A percentile compares a stretch with the other conserved stretches of the same genome.
These are phyloP conservation scores for Deilephila porcellus DNA, from an alignment of 2,888 invertebrate species.

Conservation along the genomic window DNA sequence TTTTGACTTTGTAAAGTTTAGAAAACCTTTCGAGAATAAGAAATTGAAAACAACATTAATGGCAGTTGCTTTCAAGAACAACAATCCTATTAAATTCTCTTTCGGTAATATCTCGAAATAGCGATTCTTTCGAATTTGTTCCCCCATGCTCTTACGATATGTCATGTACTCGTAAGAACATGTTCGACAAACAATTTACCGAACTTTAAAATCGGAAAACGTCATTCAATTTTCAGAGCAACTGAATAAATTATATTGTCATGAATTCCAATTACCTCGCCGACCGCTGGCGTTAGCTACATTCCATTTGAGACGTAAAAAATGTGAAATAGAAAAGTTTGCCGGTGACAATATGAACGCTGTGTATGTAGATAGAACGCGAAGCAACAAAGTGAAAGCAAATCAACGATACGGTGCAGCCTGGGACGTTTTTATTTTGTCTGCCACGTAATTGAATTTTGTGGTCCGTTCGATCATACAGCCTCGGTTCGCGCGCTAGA, in stretches of 20 bases:
- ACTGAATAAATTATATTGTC: neutral
- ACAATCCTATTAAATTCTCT: too few species aligned
- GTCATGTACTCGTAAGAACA: too few species aligned
- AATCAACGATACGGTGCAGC: slow-evolving; percentile 73
- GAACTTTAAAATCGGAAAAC: slow-evolving; percentile 1
- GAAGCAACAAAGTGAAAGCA: slow-evolving; percentile 72
- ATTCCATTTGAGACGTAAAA: slow-evolving; percentile 26
- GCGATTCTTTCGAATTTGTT: too few species aligned
- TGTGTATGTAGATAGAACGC: slow-evolving; percentile 54
- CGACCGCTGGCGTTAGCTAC: neutral
- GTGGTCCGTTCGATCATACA: slow-evolving; percentile 71
- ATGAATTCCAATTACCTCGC: slow-evolving; percentile 6
- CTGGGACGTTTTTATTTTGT: slow-evolving; percentile 77
- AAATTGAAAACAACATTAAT: too few species aligned
- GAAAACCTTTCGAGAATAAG: too few species aligned
- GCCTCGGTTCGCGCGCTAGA: slow-evolving; percentile 51
- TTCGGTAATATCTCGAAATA: too few species aligned
- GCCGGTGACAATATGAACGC: slow-evolving; percentile 57
- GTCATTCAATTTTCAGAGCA: slow-evolving; percentile 5
- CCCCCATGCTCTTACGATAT: too few species aligned
- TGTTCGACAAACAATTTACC: neutral
- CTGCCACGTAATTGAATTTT: slow-evolving; percentile 80
- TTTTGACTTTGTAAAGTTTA: too few species aligned
- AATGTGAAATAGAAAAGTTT: slow-evolving; percentile 20
- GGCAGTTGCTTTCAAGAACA: too few species aligned